These are phyloP conservation scores for Apis cerana DNA, from an alignment of 1,140 invertebrate species.

Conservation along the genomic window DNA sequence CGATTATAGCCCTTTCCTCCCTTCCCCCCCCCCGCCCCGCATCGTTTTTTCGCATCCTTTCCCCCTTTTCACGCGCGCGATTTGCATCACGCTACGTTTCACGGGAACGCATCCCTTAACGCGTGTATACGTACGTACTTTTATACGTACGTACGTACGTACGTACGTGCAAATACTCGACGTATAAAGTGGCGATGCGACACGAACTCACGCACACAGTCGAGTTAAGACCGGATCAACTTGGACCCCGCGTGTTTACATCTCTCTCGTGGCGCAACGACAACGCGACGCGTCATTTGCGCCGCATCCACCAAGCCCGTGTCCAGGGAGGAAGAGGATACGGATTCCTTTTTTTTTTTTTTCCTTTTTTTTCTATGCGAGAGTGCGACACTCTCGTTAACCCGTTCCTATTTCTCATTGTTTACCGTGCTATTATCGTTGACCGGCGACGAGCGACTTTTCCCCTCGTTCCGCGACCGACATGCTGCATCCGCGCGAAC, in stretches of 20 bases:
- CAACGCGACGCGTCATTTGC: not conserved
- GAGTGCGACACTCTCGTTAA: too few relatives aligned
- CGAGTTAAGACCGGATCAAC: not conserved
- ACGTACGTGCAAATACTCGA: constrained; percentile 33
- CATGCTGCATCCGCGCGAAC: not conserved
- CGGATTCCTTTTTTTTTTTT: not conserved
- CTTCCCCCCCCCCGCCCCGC: not conserved
- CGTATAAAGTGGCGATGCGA: not conserved
- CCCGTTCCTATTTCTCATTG: not conserved
- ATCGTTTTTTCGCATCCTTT: not conserved
- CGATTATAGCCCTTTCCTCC: constrained; percentile 11
- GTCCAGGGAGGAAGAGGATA: too few relatives aligned
- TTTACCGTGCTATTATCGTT: constrained; percentile 27
- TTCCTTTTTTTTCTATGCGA: not conserved
- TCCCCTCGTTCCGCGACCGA: not conserved
- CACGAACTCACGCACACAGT: not conserved
- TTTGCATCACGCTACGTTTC: too few relatives aligned
- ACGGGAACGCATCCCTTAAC: not conserved
- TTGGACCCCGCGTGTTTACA: constrained; percentile 27
- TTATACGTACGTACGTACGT: too few relatives aligned
- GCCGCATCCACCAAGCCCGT: not conserved
- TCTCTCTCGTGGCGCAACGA: constrained; percentile 28
- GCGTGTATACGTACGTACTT: not conserved
- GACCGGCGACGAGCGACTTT: not conserved
- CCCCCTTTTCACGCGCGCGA: not conserved